Evolutionary conservation across 1,140 invertebrate species (phyloP), one percentile per base, ranked within the genome.

Genomic region (Rhagoletis zephyria): DNA sequence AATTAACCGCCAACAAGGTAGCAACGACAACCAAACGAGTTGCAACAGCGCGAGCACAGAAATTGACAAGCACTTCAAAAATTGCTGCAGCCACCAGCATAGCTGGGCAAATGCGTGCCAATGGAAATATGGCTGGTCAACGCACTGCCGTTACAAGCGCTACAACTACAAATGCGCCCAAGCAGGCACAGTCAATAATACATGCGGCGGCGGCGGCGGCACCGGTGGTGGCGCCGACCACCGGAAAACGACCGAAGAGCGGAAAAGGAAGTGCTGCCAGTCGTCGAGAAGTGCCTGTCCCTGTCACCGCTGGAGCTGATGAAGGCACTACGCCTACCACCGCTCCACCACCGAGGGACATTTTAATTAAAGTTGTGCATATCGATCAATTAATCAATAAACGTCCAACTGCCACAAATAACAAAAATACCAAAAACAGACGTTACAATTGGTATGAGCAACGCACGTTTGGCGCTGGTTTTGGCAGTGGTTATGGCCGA

Each of bases 311-410:
- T 14, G 16, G 7, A 14, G 3, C 77, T 19, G 85, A 10, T 85
- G 61, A 51, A 40, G 45, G 12, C 4, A n/a, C 51, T 56, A 7
- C 30, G 60, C 48, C 40, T 30, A 3, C 5, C 40, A 30, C 30
- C 42, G 12, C 5, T 42, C 2, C 85, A n/a, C 6, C 30, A 48
- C 19, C 10, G 12, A n/a, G 45, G 51, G 86, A 86, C 74, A 19
- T 89, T 74, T 88, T 89, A 87, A 87, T 88, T 67, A 89, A 89
- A 87, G 64, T 89, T 85, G 85, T 88, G 81, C 86, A 61, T 87
- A 89, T 89, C 85, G 88, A 89, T 88, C 88, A 87, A 87, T 88
- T 88, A 85, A 64, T 88, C 87, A 67, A 87, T 81, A 51, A 88
- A 77, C n/a, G 67, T 74, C n/a, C 59, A 60, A 7, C 12, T 64